Base-by-base conservation (phyloP, 92 coral and sea anemone species). In the Anthopleura xanthogrammica region DNA sequence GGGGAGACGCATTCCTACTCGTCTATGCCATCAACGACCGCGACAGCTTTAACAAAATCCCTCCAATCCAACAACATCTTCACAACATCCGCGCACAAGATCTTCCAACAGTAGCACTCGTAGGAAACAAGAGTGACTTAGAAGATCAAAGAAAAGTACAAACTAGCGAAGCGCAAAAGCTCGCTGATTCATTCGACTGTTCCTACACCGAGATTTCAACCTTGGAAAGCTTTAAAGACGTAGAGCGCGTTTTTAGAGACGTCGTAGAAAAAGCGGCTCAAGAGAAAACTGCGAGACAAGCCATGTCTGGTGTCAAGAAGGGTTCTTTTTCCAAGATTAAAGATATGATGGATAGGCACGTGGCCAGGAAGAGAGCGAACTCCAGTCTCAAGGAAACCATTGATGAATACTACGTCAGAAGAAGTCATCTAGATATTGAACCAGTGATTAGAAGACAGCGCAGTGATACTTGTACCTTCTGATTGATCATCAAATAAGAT, bases 11-110 rank as follows among this genome's bases (percentile, higher is more conserved):
- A 11, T 92, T 90, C 68, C 36, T 92, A 41, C 82, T 92, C 76
- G 90, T 92, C n/a, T 92, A 92, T 60, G 91, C 93, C 75, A 88
- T 92, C 42, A 86, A 90, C 75, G 91, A 90, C 77, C 91, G 88
- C 48, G 68, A 88, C 56, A 92, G 95, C 83, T 92, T 92, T 58
- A 74, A 83, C 70, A 86, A 87, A 70, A 85, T 88, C 60, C 5
- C 52, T 42, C 62, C 76, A 5, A 85, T 86, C 48, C 17, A 77
- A 5, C 46, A 85, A 50, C 87, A 85, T 79, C 74, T 92, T 17
- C 80, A 80, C 48, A 79, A 23, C 16, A 77, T 90, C n/a, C 79
- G 93, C 57, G 74, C 20, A 0, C 60, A 87, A 60, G 92, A 90
- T n/a, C 76, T 54, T 52, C 89, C 56, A 0, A 79, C 91, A 48